Percentiles rank a stretch among this genome's conserved stretches.
These are phyloP conservation scores for Microcebus jonahi DNA, from an alignment of 2,113 vertebrate species.

Conservation along the genomic window DNA sequence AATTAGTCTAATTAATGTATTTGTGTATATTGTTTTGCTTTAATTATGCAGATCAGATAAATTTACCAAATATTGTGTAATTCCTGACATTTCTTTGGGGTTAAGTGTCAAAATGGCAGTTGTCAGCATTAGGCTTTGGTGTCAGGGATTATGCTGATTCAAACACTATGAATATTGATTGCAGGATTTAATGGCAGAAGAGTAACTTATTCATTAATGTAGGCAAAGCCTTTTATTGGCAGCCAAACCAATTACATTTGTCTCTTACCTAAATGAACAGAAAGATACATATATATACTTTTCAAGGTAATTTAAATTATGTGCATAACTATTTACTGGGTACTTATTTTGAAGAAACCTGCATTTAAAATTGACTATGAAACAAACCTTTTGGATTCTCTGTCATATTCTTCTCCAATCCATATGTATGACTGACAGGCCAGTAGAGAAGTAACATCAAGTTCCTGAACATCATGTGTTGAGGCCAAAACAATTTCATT, in stretches of 20 bases:
- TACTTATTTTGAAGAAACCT: not conserved
- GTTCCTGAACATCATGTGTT: constrained; percentile 98
- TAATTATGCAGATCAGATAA: not conserved
- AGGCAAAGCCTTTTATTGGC: not conserved
- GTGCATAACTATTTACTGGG: not conserved
- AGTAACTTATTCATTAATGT: not conserved
- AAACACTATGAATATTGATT: not conserved
- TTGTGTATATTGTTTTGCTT: not conserved
- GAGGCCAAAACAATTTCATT: constrained; percentile 98
- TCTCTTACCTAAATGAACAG: not conserved
- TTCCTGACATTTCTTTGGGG: not conserved
- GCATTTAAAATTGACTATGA: not conserved
- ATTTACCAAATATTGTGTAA: not conserved
- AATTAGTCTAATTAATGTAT: not conserved
- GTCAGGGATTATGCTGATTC: not conserved
- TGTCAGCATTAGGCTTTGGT: not conserved
- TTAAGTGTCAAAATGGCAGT: not conserved
- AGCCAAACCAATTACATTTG: not conserved
- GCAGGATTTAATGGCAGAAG: not conserved
- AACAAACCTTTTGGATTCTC: constrained; percentile 95
- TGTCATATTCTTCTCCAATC: constrained; percentile 98
- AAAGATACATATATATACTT: not conserved
- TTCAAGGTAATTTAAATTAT: not conserved
- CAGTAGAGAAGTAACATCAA: constrained; percentile 94
- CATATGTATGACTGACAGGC: constrained; percentile 96